These are phyloP conservation scores for Montipora efflorescens DNA, from an alignment of 64 coral and sea anemone species.

Conservation along the genomic window DNA sequence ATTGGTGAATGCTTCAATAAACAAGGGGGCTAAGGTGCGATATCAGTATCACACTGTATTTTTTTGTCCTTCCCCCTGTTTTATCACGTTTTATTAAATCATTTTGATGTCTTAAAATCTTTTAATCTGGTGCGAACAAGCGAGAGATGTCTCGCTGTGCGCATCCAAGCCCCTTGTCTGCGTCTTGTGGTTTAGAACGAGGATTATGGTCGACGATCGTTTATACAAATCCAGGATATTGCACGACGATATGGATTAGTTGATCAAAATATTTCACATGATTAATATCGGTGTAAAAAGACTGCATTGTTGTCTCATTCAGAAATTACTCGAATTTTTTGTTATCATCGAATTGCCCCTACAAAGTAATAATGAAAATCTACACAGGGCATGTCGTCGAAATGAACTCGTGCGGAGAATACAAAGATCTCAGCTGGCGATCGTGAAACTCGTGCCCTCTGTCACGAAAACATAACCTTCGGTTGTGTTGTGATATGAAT, in stretches of 20 bases:
- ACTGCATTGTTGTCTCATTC: not conserved
- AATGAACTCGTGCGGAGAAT: slow-evolving; percentile 18
- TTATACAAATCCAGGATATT: not conserved
- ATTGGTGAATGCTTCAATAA: not conserved
- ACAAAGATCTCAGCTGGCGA: slow-evolving; percentile 12
- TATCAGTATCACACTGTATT: not conserved
- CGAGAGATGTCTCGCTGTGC: not conserved
- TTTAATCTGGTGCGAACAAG: too few species aligned
- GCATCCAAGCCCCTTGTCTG: too few species aligned
- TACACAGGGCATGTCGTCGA: not conserved
- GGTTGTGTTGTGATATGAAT: not conserved
- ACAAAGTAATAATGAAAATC: too few species aligned
- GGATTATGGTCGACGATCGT: too few species aligned
- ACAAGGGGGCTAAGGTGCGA: not conserved
- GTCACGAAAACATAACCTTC: slow-evolving; percentile 12
- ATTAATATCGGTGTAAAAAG: not conserved
- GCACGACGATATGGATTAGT: not conserved
- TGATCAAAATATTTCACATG: not conserved
- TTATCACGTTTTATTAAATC: too few species aligned
- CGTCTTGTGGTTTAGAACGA: too few species aligned
- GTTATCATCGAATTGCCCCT: not conserved
- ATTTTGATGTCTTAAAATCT: too few species aligned
- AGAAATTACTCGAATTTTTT: not conserved
- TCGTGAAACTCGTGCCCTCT: not conserved
- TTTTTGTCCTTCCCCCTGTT: not conserved